Evolutionary conservation across 2,113 vertebrate species (phyloP).

Genomic region (Acanthochromis polyacanthus): DNA sequence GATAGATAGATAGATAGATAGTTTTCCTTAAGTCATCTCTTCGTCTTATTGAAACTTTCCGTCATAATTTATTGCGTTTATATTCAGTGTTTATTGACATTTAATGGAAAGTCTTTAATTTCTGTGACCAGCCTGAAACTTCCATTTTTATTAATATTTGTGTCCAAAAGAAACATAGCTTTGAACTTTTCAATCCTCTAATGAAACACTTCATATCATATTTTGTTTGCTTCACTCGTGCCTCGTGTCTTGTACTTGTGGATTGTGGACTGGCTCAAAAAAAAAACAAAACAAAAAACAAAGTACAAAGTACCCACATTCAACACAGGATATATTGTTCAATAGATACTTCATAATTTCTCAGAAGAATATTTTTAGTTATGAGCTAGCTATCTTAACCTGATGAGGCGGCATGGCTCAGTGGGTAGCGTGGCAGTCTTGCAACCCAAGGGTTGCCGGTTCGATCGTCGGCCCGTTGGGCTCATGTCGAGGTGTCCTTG

Average conservation of each 20-base stretch:
- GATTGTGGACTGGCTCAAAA: neutral
- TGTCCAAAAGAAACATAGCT: conserved; percentile 1
- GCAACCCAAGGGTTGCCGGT: no score
- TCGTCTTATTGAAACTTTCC: conserved; percentile 38
- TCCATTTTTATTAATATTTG: neutral
- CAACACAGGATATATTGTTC: neutral
- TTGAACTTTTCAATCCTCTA: neutral
- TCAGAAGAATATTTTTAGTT: neutral
- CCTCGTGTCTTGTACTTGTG: neutral
- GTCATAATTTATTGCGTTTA: conserved; percentile 60
- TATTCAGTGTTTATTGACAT: conserved; percentile 22
- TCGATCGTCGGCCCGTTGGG: no score
- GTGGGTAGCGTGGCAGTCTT: no score
- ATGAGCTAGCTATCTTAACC: neutral
- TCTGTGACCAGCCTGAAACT: conserved; percentile 12
- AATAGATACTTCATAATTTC: neutral
- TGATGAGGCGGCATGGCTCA: no score
- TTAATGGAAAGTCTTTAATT: neutral
- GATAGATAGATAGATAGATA: neutral
- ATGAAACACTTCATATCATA: neutral
- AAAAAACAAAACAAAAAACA: no score
- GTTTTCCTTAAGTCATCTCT: neutral
- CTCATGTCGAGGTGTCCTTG: no score
- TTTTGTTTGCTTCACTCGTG: neutral
- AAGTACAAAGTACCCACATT: no score